Conservation (phyloP, 1,140 invertebrate genomes). For the Drosophila lacteicornis region DNA sequence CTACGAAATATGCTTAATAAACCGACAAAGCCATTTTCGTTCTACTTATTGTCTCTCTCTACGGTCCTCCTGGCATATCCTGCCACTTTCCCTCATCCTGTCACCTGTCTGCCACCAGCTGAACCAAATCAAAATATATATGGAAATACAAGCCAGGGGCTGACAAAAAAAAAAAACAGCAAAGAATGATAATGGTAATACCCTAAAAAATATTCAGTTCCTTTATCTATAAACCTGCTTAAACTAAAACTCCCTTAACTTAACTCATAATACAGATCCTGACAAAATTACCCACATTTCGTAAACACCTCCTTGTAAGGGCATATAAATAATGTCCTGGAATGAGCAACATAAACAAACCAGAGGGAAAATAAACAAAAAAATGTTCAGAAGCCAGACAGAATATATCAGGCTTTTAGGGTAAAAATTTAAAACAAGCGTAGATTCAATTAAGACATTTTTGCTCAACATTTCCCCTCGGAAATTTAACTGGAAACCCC, state of each 20-base stretch:
- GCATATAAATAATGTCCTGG: neutral
- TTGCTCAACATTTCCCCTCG: neutral
- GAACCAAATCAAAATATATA: conserved; percentile 43
- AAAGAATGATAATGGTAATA: neutral
- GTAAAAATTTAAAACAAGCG: neutral
- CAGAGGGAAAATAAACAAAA: neutral
- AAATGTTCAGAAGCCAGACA: neutral
- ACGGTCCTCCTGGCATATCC: neutral
- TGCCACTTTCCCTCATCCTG: neutral
- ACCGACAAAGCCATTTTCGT: conserved; percentile 62
- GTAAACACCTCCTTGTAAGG: neutral
- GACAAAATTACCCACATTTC: no score
- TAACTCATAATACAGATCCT: neutral
- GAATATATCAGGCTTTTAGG: neutral
- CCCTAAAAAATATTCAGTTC: conserved; percentile 4
- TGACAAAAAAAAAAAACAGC: neutral
- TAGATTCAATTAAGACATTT: neutral
- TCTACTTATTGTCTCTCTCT: conserved; percentile 32
- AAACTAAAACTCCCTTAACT: neutral
- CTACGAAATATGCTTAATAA: conserved; percentile 62
- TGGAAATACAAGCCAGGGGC: conserved; percentile 6
- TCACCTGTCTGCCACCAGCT: conserved; percentile 48
- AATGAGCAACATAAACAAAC: neutral
- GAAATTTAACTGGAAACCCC: neutral
- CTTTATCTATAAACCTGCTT: neutral